Base-by-base conservation (phyloP, 2,888 invertebrate genomes). In the Limnephilus rhombicus region DNA sequence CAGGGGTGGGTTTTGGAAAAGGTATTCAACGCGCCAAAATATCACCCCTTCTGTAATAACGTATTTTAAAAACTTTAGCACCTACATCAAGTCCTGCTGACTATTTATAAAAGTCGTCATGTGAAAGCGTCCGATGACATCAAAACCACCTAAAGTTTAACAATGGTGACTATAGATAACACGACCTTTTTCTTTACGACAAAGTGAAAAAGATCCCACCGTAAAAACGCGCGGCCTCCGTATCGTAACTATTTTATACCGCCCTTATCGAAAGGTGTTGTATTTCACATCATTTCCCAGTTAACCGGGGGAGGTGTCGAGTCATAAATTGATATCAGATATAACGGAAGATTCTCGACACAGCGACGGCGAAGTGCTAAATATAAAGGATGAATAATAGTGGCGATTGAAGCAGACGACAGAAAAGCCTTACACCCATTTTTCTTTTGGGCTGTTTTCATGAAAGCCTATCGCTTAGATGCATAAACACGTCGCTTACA, bases 311-410 rank as follows among this genome's bases (percentile, higher is more conserved):
- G 83, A 90, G 90, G 90, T 90, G 85, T 41, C 68, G 85, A 90
- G 15, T 41, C 90, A 90, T 90, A 90, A 90, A 90, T 68, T 90
- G 85, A 34, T 90, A 90, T 85, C 90, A 90, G 90, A 90, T 90
- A 90, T 80, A 90, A n/a, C n/a, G 68, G 34, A 83, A 83, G 83
- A 45, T 85, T 53, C 37, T 90, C 81, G 68, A 90, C 83, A 85
- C 80, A 85, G 45, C 49, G 68, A 68, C n/a, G 68, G 68, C 9
- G 7, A 68, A 68, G 68, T 68, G 24, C 68, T 5, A 68, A 68
- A 68, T 9, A 68, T 24, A 68, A 68, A 68, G n/a, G 68, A 68
- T 68, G n/a, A 68, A 68, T 68, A n/a, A 68, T 68, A 68, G 68
- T n/a, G 68, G n/a, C 24, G 24, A 68, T 68, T 68, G 68, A 9